These are phyloP conservation scores for Struthidea cinerea DNA, from an alignment of 2,113 vertebrate genomes.

Conservation along the genomic window DNA sequence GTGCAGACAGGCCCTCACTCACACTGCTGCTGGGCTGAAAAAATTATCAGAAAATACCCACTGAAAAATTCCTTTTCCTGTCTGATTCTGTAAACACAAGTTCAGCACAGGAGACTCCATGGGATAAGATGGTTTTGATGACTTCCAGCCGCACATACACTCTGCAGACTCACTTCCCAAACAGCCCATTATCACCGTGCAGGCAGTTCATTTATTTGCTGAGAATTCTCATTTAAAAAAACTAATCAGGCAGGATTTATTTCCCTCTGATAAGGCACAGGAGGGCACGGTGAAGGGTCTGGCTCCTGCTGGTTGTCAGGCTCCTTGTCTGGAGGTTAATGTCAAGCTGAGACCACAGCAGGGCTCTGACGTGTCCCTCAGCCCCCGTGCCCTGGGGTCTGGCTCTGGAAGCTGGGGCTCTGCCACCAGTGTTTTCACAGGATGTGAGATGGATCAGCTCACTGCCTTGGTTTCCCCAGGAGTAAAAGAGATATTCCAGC, in stretches of 20 bases:
- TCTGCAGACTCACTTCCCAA: not conserved
- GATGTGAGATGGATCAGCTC: not conserved
- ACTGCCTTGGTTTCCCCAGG: not conserved
- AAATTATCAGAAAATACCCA: not conserved
- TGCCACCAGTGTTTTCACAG: not conserved
- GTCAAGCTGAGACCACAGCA: not conserved
- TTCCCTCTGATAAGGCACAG: slow-evolving; percentile 15
- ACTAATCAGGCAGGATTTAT: slow-evolving; percentile 32
- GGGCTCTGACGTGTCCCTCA: not conserved
- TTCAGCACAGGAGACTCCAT: not conserved
- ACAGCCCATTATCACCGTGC: not conserved
- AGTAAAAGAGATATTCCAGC: not conserved
- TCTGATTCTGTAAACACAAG: not conserved
- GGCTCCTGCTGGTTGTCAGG: not conserved
- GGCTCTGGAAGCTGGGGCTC: not conserved
- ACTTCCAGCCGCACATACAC: slow-evolving; percentile 12
- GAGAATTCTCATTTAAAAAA: slow-evolving; percentile 4
- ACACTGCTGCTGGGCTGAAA: not conserved
- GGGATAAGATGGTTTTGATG: slow-evolving; percentile 44
- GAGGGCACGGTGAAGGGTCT: slow-evolving; percentile 15
- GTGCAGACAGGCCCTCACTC: not conserved
- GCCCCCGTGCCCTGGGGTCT: not conserved
- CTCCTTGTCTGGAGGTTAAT: not conserved
- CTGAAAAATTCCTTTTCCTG: slow-evolving; percentile 3
- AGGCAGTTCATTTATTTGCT: slow-evolving; percentile 38